Conservation (phyloP, 2,113 vertebrate species). For the Dipodomys merriami region DNA sequence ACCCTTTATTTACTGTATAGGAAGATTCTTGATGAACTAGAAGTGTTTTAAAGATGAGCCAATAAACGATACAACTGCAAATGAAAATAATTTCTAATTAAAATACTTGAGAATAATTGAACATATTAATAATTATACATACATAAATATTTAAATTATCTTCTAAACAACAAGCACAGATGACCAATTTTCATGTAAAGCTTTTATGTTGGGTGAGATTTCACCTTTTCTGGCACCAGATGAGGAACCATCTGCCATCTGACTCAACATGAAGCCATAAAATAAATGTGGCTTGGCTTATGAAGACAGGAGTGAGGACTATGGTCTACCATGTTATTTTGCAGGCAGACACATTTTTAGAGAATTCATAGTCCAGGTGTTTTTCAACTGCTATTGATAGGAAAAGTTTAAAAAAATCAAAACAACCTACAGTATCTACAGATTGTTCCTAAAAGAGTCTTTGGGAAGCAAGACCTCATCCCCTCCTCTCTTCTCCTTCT, state of each 20-base stretch:
- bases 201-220: constrained; percentile 26
- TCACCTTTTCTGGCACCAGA: constrained; percentile 13
- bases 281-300: neutral
- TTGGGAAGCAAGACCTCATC: neutral
- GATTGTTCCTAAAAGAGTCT: constrained; percentile 26
- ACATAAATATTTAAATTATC: constrained; percentile 7
- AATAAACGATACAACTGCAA: neutral
- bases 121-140: constrained; percentile 28
- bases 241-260: neutral
- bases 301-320: neutral
- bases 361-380: neutral
- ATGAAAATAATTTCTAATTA: constrained; percentile 10
- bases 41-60: constrained; percentile 13
- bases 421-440: neutral
- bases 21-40: constrained; percentile 6
- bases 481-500: neutral
- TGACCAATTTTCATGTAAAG: constrained; percentile 38
- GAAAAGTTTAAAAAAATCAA: neutral
- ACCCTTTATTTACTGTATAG: neutral
- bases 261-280: constrained; percentile 11
- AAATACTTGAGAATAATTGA: constrained; percentile 5
- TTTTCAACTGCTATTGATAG: constrained; percentile 28
- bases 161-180: constrained; percentile 16
- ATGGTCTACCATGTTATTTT: neutral
- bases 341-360: neutral